A percentile compares a stretch with the other conserved stretches of the same genome.
phyloP scores from a whole-genome alignment of 2,113 vertebrate genomes.

The Gallinago paraguaiae region DNA sequence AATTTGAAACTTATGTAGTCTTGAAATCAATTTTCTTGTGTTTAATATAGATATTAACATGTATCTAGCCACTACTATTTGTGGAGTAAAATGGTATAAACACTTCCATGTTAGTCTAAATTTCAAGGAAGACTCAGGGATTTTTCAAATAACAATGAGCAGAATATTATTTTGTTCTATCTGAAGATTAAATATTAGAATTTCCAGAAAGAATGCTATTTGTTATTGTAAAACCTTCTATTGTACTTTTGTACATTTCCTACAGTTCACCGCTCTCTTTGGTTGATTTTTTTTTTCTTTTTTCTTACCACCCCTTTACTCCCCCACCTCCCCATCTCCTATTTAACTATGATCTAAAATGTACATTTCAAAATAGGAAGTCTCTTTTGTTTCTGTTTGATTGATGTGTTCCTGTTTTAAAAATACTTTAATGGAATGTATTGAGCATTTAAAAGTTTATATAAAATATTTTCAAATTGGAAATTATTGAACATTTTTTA shows the following conservation, averaged over 20 bases:
- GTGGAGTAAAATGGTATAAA: background rate
- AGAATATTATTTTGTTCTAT: background rate
- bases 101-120: accelerated
- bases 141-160: background rate
- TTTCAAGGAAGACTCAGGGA: background rate
- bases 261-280: background rate
- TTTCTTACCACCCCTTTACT: too few relatives aligned
- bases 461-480: background rate
- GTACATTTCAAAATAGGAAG: background rate
- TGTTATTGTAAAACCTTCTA: accelerated
- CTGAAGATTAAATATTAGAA: background rate
- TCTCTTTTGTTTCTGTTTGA: accelerated
- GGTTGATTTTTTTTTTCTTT: too few relatives aligned
- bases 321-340: too few relatives aligned
- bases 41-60: background rate
- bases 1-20: background rate
- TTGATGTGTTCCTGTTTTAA: background rate
- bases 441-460: background rate
- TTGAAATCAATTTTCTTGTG: background rate
- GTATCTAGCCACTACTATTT: background rate
- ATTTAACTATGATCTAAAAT: background rate
- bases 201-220: background rate
- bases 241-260: background rate
- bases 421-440: background rate
- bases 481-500: background rate